Conservation (phyloP, 2,797 vertebrate genomes). For the Austrolebias charrua region DNA sequence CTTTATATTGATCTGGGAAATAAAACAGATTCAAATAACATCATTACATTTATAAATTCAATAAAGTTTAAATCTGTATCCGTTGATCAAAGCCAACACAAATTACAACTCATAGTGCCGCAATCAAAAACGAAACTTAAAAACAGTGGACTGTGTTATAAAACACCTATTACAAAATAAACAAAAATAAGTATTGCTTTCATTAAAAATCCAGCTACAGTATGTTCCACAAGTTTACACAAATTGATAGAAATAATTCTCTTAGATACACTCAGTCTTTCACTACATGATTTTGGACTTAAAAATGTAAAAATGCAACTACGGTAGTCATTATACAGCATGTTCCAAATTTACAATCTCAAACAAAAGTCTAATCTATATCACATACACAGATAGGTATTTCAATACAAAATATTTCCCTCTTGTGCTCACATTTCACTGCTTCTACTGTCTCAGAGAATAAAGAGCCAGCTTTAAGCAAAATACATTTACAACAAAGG, state of each 20-base stretch:
- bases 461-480: conserved; percentile 23
- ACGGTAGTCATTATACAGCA: neutral
- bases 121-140: too few relatives aligned
- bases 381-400: conserved; percentile 39
- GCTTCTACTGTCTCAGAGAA: conserved; percentile 8
- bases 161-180: conserved; percentile 59
- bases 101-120: too few relatives aligned
- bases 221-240: conserved; percentile 17
- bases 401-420: conserved; percentile 36
- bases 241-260: conserved; percentile 13
- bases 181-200: conserved; percentile 32
- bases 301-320: conserved; percentile 27
- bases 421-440: conserved; percentile 38
- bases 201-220: conserved; percentile 42
- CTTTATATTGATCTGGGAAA: too few relatives aligned
- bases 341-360: neutral
- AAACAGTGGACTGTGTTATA: too few relatives aligned
- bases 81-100: too few relatives aligned
- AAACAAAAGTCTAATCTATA: conserved; percentile 30
- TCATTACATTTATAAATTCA: too few relatives aligned
- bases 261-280: conserved; percentile 6
- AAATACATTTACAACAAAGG: conserved; percentile 43
- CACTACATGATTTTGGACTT: conserved; percentile 54
- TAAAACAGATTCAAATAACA: too few relatives aligned
- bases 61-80: too few relatives aligned